These are phyloP conservation scores for Lasioglossum malachurum DNA, from an alignment of 2,888 invertebrate genomes.

Conservation along the genomic window DNA sequence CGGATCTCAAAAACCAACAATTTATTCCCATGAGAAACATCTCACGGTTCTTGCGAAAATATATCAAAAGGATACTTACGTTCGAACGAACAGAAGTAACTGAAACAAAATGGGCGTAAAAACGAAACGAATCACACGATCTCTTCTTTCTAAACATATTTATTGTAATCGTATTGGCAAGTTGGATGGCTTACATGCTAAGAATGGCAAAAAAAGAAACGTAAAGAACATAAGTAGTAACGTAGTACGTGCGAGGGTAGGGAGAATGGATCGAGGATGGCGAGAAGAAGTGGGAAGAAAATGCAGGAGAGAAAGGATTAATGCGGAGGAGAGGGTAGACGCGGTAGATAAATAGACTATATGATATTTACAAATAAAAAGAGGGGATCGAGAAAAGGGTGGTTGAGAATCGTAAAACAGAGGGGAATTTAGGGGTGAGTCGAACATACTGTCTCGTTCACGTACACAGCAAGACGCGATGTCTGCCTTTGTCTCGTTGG, in stretches of 20 bases:
- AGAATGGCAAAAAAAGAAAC: slow-evolving; percentile 75
- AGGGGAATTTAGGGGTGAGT: slow-evolving; percentile 19
- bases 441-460: slow-evolving; percentile 72
- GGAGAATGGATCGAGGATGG: slow-evolving; percentile 28
- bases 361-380: slow-evolving; percentile 77
- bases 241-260: slow-evolving; percentile 75
- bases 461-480: slow-evolving; percentile 50
- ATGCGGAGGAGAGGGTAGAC: slow-evolving; percentile 57
- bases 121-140: slow-evolving; percentile 60
- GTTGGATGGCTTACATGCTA: slow-evolving; percentile 83
- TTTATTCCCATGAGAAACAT: background rate
- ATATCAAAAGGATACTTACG: slow-evolving; percentile 42
- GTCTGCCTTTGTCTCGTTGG: slow-evolving; percentile 62
- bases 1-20: background rate
- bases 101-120: slow-evolving; percentile 67
- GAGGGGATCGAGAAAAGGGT: slow-evolving; percentile 21
- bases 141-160: slow-evolving; percentile 82
- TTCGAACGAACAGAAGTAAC: slow-evolving; percentile 64
- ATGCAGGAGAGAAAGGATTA: slow-evolving; percentile 6
- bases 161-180: slow-evolving; percentile 84
- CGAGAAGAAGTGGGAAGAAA: background rate
- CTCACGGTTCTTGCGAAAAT: background rate
- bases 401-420: background rate
- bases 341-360: slow-evolving; percentile 76
- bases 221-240: slow-evolving; percentile 75